Evolutionary conservation across 2,888 invertebrate species (phyloP).

Genomic region (Acholoe squamosa): DNA sequence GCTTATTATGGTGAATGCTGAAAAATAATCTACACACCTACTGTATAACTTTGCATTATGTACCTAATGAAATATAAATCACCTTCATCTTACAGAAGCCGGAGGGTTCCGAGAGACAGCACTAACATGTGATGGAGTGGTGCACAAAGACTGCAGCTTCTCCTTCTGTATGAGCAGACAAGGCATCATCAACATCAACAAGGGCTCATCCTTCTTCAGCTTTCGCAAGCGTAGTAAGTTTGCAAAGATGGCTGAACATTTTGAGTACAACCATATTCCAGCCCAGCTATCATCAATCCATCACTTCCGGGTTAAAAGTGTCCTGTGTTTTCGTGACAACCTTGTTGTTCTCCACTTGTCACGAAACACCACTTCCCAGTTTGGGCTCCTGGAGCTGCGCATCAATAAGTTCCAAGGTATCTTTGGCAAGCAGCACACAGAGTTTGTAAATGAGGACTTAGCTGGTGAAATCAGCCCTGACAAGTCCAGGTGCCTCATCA

Average conservation of each 20-base stretch:
- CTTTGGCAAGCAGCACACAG: slow-evolving; percentile 81
- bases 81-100: slow-evolving; percentile 75
- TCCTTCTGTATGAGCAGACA: slow-evolving; percentile 82
- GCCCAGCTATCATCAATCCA: slow-evolving; percentile 83
- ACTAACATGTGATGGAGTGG: slow-evolving; percentile 79
- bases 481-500: slow-evolving; percentile 79
- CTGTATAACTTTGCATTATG: too few relatives aligned
- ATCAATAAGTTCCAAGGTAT: slow-evolving; percentile 82
- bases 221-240: slow-evolving; percentile 82
- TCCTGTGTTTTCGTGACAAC: slow-evolving; percentile 80
- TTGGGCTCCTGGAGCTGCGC: slow-evolving; percentile 81
- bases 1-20: too few relatives aligned
- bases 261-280: slow-evolving; percentile 83
- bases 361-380: slow-evolving; percentile 81
- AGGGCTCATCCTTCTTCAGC: slow-evolving; percentile 80
- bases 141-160: slow-evolving; percentile 82
- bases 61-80: not conserved
- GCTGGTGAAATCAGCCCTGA: slow-evolving; percentile 82
- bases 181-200: slow-evolving; percentile 82
- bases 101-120: slow-evolving; percentile 81
- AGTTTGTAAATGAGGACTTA: slow-evolving; percentile 80
- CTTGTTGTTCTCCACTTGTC: slow-evolving; percentile 81
- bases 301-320: slow-evolving; percentile 82
- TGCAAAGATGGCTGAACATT: slow-evolving; percentile 83
- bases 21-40: too few relatives aligned